Base-by-base conservation (phyloP, 1,140 invertebrate genomes). In the Bombus sylvicola region DNA sequence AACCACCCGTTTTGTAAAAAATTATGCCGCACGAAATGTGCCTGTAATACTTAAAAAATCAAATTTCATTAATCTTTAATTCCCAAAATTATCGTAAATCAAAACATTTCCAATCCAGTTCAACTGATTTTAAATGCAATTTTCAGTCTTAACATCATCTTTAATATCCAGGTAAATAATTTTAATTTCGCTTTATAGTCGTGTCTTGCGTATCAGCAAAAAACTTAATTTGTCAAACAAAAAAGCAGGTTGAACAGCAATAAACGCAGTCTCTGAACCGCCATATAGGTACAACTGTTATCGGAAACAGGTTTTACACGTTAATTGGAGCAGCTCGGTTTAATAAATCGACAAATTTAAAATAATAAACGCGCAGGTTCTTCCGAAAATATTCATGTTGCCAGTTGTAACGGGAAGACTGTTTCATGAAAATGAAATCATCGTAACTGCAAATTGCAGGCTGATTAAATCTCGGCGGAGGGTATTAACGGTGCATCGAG, bases 381-480 rank as follows among this genome's bases (percentile, higher is more conserved):
- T 43, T 59, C 47, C n/a, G 2, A 12, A 25, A 81, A 72, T 39
- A 15, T 43, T 43, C 34, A 12, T 39, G n/a, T 34, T 8, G 37
- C 31, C n/a, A 62, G n/a, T 28, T 4, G 15, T 3, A 41, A 4
- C n/a, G 15, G 9, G 25, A 41, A 25, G 28, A n/a, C 28, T 13
- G 25, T 43, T 79, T 25, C 66, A 25, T 15, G n/a, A 66, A 71
- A 79, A 79, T 79, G 66, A 78, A 79, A 34, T 79, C 82, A 34
- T 69, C 64, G 53, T 62, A 62, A 37, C 76, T 64, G 76, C 68
- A 80, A 80, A 74, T 85, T 81, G 68, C 22, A 28, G 0, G 5
- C 43, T 15, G 57, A 86, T 89, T 81, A 81, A 79, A 79, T 79
- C 39, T 41, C n/a, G 4, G 53, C 68, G 18, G 4, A 84, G 28